Base-by-base conservation (phyloP, 2,113 vertebrate genomes). In the Phaethornis superciliosus region DNA sequence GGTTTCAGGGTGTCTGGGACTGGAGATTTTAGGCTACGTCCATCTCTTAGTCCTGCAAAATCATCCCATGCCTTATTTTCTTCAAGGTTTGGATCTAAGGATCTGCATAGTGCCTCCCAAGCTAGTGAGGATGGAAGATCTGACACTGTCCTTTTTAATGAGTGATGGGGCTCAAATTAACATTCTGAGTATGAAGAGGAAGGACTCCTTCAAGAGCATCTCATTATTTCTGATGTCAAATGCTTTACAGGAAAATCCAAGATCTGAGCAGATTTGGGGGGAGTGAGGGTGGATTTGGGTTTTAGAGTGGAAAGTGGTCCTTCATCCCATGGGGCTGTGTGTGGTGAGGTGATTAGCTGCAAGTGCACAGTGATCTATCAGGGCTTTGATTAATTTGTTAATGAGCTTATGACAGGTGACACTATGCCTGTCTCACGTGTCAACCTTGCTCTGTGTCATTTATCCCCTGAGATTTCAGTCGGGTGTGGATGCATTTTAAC, bases 211-310 rank as follows among this genome's bases (percentile, higher is more conserved):
- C 27, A 96, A 95, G 74, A 60, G 20, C 8, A 32, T 46, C 91
- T 93, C 93, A 23, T 96, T 96, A 95, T 92, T 89, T 93, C 84
- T 92, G 74, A 72, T 93, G 91, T 94, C 93, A 95, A 79, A 85
- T 0, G 0, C 51, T 69, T 92, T 95, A 79, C n/a, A 92, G 84
- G 54, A 42, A 91, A 92, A 85, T 37, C 58, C 56, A 81, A 91
- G 91, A 95, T 96, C 86, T 92, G 94, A 95, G 91, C 21, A 79
- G 74, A 51, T 62, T 17, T 87, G 81, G 8, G 72, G 72, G 59
- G 62, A 88, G 69, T 2, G 67, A 28, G 19, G 40, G 54, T 9
- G 54, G 87, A 59, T 69, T 80, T 58, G 77, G 65, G 55, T 68
- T 54, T 92, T 60, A 33, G 67, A 76, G 72, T 72, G 79, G 69